phyloP scores from a whole-genome alignment of 2,888 invertebrate species.

The Geophilus truncorum region DNA sequence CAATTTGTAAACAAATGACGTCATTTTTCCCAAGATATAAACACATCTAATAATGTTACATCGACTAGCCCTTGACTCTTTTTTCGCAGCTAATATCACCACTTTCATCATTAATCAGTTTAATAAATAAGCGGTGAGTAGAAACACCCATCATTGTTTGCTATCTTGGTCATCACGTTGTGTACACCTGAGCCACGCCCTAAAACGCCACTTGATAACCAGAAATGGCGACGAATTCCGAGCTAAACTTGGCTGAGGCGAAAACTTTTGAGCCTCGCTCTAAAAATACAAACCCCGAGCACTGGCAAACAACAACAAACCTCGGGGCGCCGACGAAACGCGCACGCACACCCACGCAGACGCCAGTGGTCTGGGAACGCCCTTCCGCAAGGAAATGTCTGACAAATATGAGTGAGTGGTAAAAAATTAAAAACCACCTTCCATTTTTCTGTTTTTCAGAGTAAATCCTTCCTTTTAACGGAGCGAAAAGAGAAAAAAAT shows the following conservation, averaged over 20 bases:
- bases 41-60: too few species aligned
- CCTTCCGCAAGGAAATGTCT: slow-evolving; percentile 9
- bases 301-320: slow-evolving; percentile 18
- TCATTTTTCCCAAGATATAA: too few species aligned
- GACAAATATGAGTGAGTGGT: slow-evolving; percentile 2
- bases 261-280: background rate
- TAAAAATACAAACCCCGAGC: background rate
- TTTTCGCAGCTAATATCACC: background rate
- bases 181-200: slow-evolving; percentile 5
- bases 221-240: background rate
- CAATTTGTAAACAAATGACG: too few species aligned
- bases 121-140: background rate
- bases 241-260: background rate
- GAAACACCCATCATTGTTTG: slow-evolving; percentile 6
- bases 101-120: background rate
- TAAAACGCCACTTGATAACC: background rate
- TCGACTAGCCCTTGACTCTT: background rate
- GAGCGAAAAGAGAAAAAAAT: background rate
- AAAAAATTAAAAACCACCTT: background rate
- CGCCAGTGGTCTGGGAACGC: slow-evolving; percentile 27
- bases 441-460: background rate
- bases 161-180: background rate
- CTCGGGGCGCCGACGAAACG: slow-evolving; percentile 13
- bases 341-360: slow-evolving; percentile 24
- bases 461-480: background rate